Base-by-base conservation (phyloP, 2,888 invertebrate species). In the Macrophya alboannulata region DNA sequence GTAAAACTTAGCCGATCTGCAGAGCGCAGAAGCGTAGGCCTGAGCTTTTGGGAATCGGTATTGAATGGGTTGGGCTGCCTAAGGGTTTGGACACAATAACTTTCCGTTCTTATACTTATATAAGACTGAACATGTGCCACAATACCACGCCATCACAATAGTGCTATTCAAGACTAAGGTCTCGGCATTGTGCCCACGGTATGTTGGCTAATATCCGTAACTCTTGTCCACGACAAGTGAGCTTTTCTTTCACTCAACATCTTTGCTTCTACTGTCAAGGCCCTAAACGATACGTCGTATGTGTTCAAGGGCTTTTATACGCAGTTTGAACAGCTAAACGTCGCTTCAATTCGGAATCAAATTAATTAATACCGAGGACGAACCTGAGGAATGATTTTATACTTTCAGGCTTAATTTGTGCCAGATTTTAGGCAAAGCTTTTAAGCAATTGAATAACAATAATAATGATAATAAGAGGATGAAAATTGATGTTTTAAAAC, bases 141-240 rank as follows among this genome's bases (percentile, higher is more conserved):
- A 83, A 83, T 83, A 68, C 71, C 68, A 71, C 51, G 68, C 48
- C 31, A 31, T 83, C 45, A 83, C 83, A 83, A 83, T 71, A 71
- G 71, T 83, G 62, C 83, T 43, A 83, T 83, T 71, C 83, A 83
- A 83, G 48, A 83, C 68, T 48, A 83, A 25, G 31, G 68, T 68
- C 71, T 83, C 81, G 71, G 71, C 83, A 71, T 83, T 83, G 83
- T 83, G 68, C 83, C 51, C 83, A 59, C 10, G 68, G 68, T 83
- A 59, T 71, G 59, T 59, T 43, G 62, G 62, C 59, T 81, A 81
- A 43, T 62, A 81, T 59, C 81, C 81, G 81, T 81, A 81, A 81
- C 81, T 81, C 81, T 81, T 62, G 62, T 62, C 81, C 62, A 40
- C 21, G n/a, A 31, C 37, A 21, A 81, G 81, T 43, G 43, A 59